Evolutionary conservation across 2,113 vertebrate species (phyloP).

Genomic region (Caracal caracal): DNA sequence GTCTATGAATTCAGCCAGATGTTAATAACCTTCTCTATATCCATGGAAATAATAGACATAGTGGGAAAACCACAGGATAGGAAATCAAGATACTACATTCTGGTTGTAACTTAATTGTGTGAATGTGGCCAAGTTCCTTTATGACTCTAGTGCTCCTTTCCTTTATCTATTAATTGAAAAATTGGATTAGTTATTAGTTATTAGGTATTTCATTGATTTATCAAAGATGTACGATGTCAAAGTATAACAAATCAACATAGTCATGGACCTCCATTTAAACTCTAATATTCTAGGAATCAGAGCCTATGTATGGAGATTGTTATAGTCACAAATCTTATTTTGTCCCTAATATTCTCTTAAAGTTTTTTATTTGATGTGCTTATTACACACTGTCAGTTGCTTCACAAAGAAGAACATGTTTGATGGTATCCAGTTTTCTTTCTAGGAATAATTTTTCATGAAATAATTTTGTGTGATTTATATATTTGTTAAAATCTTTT

Average conservation of each 20-base stretch:
- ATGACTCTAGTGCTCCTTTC: background rate
- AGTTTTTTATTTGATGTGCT: background rate
- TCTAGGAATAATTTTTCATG: background rate
- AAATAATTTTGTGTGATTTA: background rate
- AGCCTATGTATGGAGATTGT: background rate
- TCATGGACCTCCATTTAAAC: background rate
- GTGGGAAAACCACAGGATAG: background rate
- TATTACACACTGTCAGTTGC: background rate
- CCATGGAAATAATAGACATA: background rate
- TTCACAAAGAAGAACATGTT: slow-evolving; percentile 21
- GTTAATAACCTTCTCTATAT: background rate
- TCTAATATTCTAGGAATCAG: background rate
- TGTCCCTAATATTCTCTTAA: background rate
- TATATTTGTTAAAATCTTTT: slow-evolving; percentile 20
- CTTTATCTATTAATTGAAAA: background rate
- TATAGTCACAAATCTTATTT: slow-evolving; percentile 4
- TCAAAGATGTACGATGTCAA: background rate
- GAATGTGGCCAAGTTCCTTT: background rate
- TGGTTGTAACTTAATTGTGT: background rate
- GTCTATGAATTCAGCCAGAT: background rate
- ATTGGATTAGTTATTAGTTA: background rate
- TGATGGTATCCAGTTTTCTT: background rate
- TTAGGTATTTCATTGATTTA: background rate
- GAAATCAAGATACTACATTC: background rate
- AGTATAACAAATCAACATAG: background rate